Evolutionary conservation across 2,113 vertebrate genomes (phyloP).

Genomic region (Columbina picui): DNA sequence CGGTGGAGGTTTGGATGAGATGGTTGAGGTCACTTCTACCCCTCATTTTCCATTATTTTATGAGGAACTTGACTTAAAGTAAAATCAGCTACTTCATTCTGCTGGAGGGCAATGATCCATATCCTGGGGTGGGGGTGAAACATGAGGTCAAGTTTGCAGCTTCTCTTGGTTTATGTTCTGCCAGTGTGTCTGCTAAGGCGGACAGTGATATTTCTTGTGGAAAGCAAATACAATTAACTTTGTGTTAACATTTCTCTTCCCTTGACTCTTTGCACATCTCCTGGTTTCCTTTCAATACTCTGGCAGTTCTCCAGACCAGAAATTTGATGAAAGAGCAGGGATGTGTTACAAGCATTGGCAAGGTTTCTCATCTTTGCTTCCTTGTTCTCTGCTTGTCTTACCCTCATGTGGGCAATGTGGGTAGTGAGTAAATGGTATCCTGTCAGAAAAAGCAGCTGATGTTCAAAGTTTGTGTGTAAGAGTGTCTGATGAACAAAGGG

Average conservation of each 20-base stretch:
- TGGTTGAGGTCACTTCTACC: background rate
- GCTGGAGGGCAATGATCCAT: background rate
- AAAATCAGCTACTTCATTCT: background rate
- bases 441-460: background rate
- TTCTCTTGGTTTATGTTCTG: background rate
- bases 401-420: background rate
- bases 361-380: background rate
- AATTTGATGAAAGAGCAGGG: background rate
- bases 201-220: background rate
- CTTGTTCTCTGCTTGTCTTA: background rate
- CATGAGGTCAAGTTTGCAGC: background rate
- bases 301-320: slow-evolving; percentile 1
- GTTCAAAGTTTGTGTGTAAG: background rate
- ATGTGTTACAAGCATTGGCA: background rate
- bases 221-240: background rate
- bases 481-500: background rate
- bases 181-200: background rate
- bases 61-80: background rate
- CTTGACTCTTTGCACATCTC: background rate
- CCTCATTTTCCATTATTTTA: background rate
- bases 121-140: background rate
- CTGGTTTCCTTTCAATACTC: background rate
- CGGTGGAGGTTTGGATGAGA: too few species aligned
- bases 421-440: background rate
- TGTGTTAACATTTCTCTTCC: background rate